Base-by-base conservation (phyloP, 2,797 vertebrate genomes). In the Synanceia verrucosa region DNA sequence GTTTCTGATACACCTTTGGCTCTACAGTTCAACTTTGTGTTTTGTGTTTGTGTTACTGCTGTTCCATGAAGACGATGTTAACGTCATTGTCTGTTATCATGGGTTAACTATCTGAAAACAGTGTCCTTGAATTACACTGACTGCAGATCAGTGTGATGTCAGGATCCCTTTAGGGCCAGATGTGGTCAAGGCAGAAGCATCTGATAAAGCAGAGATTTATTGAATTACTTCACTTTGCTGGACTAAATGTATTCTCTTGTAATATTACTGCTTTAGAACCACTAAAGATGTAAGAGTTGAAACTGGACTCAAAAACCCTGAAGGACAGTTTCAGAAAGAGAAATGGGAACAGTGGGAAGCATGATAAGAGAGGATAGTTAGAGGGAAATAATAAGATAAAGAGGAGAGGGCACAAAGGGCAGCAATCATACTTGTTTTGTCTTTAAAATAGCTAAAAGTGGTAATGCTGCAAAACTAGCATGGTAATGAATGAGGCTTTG, bases 271-370 rank as follows among this genome's bases (percentile, higher is more conserved):
- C 44, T 69, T 71, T 53, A 56, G 78, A 86, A 71, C 26, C 44
- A 63, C 47, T 19, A 50, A 77, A 73, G 11, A 73, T 73, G 8
- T 71, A 53, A 63, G 7, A 26, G 33, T 41, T 67, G 19, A 73
- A 57, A 70, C 36, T 64, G 55, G 69, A 57, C 36, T 82, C 53
- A n/a, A 68, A 65, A n/a, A 65, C 31, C 67, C 67, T 31, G 41
- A 64, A 71, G 67, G 76, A 79, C 39, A 43, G 36, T 23, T 47
- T 67, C 1, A 0, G 29, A 81, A 62, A 37, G 21, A 41, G 47
- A 59, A 68, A 46, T 18, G 43, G 31, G 36, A 66, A 70, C 66
- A 66, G 56, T 58, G 72, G 31, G 33, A n/a, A 50, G 12, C 50
- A 31, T 1, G 1, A 39, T 34, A 8, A 18, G 12, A 59, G 12